phyloP scores from a whole-genome alignment of 1,140 invertebrate species.

The Formica exsecta region DNA sequence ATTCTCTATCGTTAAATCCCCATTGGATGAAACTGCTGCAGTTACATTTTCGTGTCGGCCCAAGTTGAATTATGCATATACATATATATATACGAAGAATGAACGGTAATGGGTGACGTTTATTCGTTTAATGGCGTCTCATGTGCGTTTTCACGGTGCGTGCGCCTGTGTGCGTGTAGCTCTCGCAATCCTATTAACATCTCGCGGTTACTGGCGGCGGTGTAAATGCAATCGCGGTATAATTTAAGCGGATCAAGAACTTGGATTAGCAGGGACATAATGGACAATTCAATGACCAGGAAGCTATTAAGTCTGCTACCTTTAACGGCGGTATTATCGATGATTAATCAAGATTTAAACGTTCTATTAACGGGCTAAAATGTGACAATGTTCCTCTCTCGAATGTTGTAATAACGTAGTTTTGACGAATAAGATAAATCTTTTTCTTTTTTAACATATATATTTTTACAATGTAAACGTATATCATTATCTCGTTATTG shows the following conservation, averaged over 20 bases:
- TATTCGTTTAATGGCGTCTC: slow-evolving; percentile 28
- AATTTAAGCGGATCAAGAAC: slow-evolving; percentile 63
- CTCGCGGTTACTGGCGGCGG: slow-evolving; percentile 10
- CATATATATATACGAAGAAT: slow-evolving; percentile 21
- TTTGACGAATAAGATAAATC: not conserved
- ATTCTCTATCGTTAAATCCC: slow-evolving; percentile 39
- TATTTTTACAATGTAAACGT: not conserved
- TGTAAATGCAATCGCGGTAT: slow-evolving; percentile 60
- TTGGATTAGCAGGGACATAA: slow-evolving; percentile 57
- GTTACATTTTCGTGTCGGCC: not conserved
- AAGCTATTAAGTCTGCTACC: slow-evolving; percentile 44
- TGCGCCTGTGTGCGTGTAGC: not conserved
- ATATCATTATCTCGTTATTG: no score
- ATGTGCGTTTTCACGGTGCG: not conserved
- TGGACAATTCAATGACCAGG: slow-evolving; percentile 56
- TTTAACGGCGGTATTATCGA: not conserved
- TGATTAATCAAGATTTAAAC: slow-evolving; percentile 21
- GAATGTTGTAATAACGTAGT: not conserved
- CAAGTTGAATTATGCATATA: slow-evolving; percentile 28
- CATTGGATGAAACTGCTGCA: slow-evolving; percentile 5
- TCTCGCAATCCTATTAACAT: slow-evolving; percentile 54
- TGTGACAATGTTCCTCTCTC: not conserved
- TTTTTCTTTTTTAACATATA: not conserved
- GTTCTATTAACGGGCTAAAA: not conserved
- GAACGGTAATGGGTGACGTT: slow-evolving; percentile 33